Conservation (phyloP, 2,113 vertebrate genomes). For the Scartelaos histophorus region DNA sequence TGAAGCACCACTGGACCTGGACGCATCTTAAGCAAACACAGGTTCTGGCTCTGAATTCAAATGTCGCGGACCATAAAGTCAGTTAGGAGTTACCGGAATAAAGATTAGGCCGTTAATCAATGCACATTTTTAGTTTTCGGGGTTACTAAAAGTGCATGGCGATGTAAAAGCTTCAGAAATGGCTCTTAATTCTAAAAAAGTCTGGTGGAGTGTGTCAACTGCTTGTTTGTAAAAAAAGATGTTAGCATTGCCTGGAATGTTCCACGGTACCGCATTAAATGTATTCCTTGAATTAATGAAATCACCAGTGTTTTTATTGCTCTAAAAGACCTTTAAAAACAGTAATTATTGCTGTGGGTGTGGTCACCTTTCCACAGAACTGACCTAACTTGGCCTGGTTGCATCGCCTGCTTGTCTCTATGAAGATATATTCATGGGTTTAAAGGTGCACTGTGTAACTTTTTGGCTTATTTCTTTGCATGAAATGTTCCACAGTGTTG, state of each 20-base stretch:
- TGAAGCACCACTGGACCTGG: constrained; percentile 1
- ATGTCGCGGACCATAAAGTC: constrained; percentile 1
- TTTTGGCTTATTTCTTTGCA: too few relatives aligned
- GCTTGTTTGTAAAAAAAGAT: too few relatives aligned
- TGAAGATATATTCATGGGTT: too few relatives aligned
- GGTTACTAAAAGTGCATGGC: not conserved
- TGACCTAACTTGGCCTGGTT: too few relatives aligned
- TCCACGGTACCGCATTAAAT: not conserved
- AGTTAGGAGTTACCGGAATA: not conserved
- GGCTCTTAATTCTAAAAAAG: not conserved
- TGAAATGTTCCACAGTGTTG: too few relatives aligned
- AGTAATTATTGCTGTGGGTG: too few relatives aligned
- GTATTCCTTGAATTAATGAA: not conserved
- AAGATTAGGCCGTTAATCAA: not conserved
- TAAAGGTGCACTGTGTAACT: too few relatives aligned
- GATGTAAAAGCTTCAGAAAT: not conserved
- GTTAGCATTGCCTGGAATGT: not conserved
- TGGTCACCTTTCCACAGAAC: too few relatives aligned
- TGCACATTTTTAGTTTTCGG: not conserved
- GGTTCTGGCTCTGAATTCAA: constrained; percentile 1
- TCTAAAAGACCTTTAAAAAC: too few relatives aligned
- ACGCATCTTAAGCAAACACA: constrained; percentile 1
- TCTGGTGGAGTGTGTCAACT: too few relatives aligned
- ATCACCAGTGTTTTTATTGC: too few relatives aligned
- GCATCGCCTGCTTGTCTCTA: too few relatives aligned